Base-by-base conservation (phyloP, 1,140 invertebrate species). In the Geopemphigus sp. region DNA sequence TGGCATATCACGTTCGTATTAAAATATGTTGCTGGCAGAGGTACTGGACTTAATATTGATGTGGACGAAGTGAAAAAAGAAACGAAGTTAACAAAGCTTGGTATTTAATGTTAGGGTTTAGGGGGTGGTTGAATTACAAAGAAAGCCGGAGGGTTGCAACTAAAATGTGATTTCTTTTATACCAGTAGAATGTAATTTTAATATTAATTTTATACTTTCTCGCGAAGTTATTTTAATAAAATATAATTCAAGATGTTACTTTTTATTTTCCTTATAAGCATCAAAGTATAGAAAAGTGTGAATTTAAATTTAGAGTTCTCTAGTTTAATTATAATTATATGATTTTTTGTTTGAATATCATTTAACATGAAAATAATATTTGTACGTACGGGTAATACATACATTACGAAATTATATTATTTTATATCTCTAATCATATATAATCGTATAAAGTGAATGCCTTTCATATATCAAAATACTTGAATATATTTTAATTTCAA, bases 1-100 rank as follows among this genome's bases (percentile, higher is more conserved):
- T 59, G 74, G 57, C 74, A 78, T 26, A 78, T 78, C 74, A 78
- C 74, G 74, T 78, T 12, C 57, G 74, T 78, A 78, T 78, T 78
- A 78, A 78, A 78, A 78, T 78, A 78, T 78, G 74, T 78, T 78
- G 57, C 39, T 29, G 5, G 74, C 39, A 78, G 15, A 63, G 24
- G 15, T 78, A 50, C 74, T 47, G 74, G 57, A 61, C 74, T 61
- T 78, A 61, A 61, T 78, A 78, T 78, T 78, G 74, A 78, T 78
- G 74, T 50, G 39, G 22, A 45, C 6, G 39, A 6, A 78, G 39
- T 63, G 56, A 78, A 78, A 78, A 74, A 78, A 78, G 45, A 12
- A 78, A 78, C 26, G 45, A 15, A 61, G 39, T n/a, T 76, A 57
- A 76, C 72, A 57, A 76, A 57, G 72, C 72, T 59, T 15, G 54